Conservation (phyloP, 1,140 invertebrate genomes). For the Oryzaephilus surinamensis region DNA sequence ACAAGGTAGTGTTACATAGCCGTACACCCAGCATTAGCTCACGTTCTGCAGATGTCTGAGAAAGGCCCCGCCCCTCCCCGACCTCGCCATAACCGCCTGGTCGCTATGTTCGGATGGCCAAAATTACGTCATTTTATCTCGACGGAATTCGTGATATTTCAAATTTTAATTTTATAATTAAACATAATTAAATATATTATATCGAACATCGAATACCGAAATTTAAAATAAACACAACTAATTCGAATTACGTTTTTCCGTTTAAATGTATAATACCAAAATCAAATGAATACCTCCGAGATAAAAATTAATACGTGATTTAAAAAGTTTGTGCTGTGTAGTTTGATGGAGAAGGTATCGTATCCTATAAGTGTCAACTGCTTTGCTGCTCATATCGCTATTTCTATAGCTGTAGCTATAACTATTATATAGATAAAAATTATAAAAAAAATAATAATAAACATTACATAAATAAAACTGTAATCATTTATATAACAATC, state of each 20-base stretch:
- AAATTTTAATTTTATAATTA: too few species aligned
- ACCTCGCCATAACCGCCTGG: slow-evolving; percentile 27
- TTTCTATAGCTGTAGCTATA: too few species aligned
- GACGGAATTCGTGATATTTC: neutral
- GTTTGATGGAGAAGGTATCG: slow-evolving; percentile 36
- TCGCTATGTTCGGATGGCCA: slow-evolving; percentile 9
- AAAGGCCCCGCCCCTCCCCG: slow-evolving; percentile 47
- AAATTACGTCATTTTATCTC: slow-evolving; percentile 14
- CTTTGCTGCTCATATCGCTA: slow-evolving; percentile 31
- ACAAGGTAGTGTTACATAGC: slow-evolving; percentile 80
- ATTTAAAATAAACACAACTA: neutral
- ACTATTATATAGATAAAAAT: slow-evolving; percentile 15
- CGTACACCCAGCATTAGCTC: slow-evolving; percentile 72
- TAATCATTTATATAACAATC: too few species aligned
- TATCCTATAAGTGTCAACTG: slow-evolving; percentile 26
- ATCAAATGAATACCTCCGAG: slow-evolving; percentile 19
- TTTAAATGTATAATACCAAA: neutral
- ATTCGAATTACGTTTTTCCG: slow-evolving; percentile 1
- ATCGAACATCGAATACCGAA: neutral
- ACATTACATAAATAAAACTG: neutral
- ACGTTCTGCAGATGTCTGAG: slow-evolving; percentile 70
- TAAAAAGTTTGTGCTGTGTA: slow-evolving; percentile 32
- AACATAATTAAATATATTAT: too few species aligned
- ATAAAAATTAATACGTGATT: slow-evolving; percentile 21
- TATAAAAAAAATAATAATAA: neutral